Conservation (phyloP, 37 sponge, comb jelly and placozoan genomes). For the Cliona cf. orientalis region DNA sequence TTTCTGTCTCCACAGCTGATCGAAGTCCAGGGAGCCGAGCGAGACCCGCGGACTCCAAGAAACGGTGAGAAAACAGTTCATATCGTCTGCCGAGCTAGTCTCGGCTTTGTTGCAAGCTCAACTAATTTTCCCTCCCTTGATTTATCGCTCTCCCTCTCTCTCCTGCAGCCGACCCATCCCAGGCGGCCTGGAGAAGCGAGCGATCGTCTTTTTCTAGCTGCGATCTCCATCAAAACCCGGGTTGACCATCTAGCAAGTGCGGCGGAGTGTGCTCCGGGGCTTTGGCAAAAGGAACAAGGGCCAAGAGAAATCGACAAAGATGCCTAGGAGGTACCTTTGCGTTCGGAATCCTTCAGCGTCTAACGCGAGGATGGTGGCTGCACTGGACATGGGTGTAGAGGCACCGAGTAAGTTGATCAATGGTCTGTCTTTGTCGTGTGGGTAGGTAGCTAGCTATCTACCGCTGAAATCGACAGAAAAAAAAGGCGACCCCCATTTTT, state of each 20-base stretch:
- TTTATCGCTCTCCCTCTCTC: background rate
- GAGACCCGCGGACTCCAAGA: no score
- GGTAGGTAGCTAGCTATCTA: no score
- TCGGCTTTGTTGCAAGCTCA: no score
- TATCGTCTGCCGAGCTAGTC: no score
- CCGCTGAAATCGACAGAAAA: no score
- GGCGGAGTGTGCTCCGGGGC: no score
- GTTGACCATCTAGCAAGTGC: no score
- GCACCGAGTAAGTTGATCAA: slow-evolving; percentile 36
- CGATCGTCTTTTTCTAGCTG: background rate
- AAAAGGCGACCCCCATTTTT: no score
- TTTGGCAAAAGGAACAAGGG: no score
- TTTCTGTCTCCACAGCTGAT: slow-evolving; percentile 7
- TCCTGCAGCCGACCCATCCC: background rate
- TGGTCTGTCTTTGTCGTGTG: no score
- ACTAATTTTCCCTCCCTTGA: background rate
- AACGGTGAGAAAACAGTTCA: no score
- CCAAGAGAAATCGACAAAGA: background rate
- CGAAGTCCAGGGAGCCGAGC: background rate
- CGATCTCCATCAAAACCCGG: background rate
- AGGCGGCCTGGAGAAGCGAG: background rate
- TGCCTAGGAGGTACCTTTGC: slow-evolving; percentile 45
- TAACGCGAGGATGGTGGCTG: slow-evolving; percentile 20
- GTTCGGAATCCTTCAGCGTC: slow-evolving; percentile 5
- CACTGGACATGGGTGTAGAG: slow-evolving; percentile 19